A percentile compares a stretch with the other conserved stretches of the same genome.
phyloP scores from a whole-genome alignment of 2,797 vertebrate species.

The Semotilus atromaculatus region DNA sequence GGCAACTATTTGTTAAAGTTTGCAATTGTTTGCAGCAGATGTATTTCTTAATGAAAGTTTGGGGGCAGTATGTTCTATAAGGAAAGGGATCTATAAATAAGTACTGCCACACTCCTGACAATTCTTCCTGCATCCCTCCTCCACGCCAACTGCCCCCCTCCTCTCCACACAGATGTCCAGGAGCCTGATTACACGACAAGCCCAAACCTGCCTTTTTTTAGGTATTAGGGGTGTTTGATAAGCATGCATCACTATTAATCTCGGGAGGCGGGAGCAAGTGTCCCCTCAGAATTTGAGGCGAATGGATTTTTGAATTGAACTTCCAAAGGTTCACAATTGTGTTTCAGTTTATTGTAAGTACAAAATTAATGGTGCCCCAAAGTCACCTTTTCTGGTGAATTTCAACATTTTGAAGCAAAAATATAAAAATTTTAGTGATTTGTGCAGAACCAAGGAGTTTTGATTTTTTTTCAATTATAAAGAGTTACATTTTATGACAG shows the following conservation, averaged over 20 bases:
- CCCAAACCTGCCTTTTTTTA: neutral
- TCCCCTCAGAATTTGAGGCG: neutral
- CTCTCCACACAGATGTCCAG: constrained; percentile 3
- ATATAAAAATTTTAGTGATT: no score
- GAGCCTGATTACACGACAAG: constrained; percentile 6
- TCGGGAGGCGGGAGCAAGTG: neutral
- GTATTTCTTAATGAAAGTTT: constrained; percentile 29
- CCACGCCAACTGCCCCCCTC: constrained; percentile 34
- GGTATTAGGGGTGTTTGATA: neutral
- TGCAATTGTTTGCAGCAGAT: constrained; percentile 6
- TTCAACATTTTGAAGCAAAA: neutral
- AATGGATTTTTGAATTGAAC: neutral
- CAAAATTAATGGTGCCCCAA: no score
- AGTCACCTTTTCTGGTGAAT: neutral
- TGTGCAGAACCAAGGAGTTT: neutral
- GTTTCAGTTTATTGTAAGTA: neutral
- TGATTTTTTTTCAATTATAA: no score
- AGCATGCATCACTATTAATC: neutral
- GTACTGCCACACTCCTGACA: constrained; percentile 16
- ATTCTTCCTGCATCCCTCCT: constrained; percentile 31
- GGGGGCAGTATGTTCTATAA: constrained; percentile 12
- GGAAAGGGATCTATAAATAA: constrained; percentile 36
- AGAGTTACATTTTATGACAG: no score
- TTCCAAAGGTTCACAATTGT: no score
- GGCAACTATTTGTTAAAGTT: constrained; percentile 13